Evolutionary conservation across 2,888 invertebrate genomes (phyloP).

Genomic region (Drosophila ezoana): DNA sequence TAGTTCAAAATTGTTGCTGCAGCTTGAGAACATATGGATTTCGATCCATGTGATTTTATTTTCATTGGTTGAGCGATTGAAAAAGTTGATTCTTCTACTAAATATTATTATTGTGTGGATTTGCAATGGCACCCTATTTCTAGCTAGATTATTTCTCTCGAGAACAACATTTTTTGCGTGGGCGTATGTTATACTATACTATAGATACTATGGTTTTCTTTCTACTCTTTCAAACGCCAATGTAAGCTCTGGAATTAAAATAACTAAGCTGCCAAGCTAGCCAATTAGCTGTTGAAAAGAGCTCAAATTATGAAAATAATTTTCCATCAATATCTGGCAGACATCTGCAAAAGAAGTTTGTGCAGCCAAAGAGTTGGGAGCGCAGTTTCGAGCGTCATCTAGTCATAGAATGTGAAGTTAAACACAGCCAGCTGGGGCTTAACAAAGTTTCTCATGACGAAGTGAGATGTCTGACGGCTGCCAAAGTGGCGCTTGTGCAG

Average conservation of each 20-base stretch:
- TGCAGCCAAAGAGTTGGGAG: slow-evolving; percentile 14
- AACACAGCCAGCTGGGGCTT: slow-evolving; percentile 39
- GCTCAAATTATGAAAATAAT: too few relatives aligned
- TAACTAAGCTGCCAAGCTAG: too few relatives aligned
- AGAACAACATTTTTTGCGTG: slow-evolving; percentile 13
- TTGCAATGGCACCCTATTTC: slow-evolving; percentile 10
- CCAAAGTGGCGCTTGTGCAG: slow-evolving; percentile 18
- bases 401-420: slow-evolving; percentile 20
- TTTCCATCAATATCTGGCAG: background rate
- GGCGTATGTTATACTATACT: slow-evolving; percentile 13
- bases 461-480: slow-evolving; percentile 46
- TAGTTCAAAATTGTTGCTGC: too few relatives aligned
- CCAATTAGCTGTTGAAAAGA: too few relatives aligned
- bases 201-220: slow-evolving; percentile 18
- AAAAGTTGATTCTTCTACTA: too few relatives aligned
- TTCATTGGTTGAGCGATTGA: too few relatives aligned
- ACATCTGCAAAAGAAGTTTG: background rate
- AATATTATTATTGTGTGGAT: too few relatives aligned
- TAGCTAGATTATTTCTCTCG: slow-evolving; percentile 4
- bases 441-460: slow-evolving; percentile 57
- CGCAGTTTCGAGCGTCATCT: slow-evolving; percentile 17
- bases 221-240: too few relatives aligned
- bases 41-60: too few relatives aligned
- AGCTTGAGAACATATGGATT: too few relatives aligned
- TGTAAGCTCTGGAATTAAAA: too few relatives aligned